Percentiles rank a stretch among this genome's conserved stretches.
Conservation (phyloP, 2,888 invertebrate species). For the Dromius quadrimaculatus region DNA sequence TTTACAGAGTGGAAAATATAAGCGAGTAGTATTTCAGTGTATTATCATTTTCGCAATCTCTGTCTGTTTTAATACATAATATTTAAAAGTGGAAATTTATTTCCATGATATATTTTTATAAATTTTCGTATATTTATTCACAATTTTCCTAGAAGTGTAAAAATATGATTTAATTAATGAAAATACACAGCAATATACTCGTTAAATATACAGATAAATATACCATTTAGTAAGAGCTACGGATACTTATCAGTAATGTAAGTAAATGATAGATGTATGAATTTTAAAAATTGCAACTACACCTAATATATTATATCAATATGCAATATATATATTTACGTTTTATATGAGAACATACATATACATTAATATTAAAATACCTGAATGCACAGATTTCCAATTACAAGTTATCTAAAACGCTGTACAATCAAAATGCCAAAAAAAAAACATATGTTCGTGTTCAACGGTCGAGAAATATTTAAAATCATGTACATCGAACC, state of each 20-base stretch:
- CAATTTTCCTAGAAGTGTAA: slow-evolving; percentile 59
- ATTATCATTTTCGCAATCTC: slow-evolving; percentile 48
- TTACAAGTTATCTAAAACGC: slow-evolving; percentile 33
- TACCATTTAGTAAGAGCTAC: slow-evolving; percentile 43
- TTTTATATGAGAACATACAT: slow-evolving; percentile 49
- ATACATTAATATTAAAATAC: slow-evolving; percentile 51
- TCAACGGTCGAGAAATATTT: not conserved
- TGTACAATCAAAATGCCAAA: slow-evolving; percentile 17
- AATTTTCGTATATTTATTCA: slow-evolving; percentile 57
- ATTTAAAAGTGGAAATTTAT: slow-evolving; percentile 45
- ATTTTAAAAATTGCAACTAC: slow-evolving; percentile 49
- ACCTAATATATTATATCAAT: slow-evolving; percentile 48
- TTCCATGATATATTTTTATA: slow-evolving; percentile 48
- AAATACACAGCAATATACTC: slow-evolving; percentile 57
- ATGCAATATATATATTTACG: slow-evolving; percentile 46
- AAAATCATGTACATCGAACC: not conserved
- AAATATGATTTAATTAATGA: slow-evolving; percentile 61
- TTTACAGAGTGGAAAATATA: slow-evolving; percentile 48
- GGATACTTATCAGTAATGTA: slow-evolving; percentile 44
- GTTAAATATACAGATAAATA: slow-evolving; percentile 45
- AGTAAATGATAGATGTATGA: slow-evolving; percentile 49
- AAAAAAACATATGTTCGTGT: not conserved
- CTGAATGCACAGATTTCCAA: slow-evolving; percentile 47
- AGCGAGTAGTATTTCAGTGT: slow-evolving; percentile 51
- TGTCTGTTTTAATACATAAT: slow-evolving; percentile 34